Base-by-base conservation (phyloP, 2,113 vertebrate species). In the Marmota flaviventris region DNA sequence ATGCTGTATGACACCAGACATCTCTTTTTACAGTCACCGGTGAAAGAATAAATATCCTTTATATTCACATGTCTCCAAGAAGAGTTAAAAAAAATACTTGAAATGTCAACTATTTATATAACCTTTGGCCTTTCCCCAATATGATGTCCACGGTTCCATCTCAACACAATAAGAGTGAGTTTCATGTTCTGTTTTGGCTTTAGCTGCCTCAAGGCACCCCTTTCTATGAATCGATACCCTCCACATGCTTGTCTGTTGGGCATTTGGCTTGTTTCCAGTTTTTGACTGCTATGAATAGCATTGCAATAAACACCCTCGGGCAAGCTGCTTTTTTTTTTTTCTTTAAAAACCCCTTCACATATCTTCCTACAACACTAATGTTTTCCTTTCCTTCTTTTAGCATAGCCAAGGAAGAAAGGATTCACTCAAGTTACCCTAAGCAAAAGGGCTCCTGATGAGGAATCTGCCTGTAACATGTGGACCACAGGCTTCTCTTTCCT, bases 31-130 rank as follows among this genome's bases (percentile, higher is more conserved):
- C 4, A 63, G 75, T 34, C 63, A 16, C 37, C 34, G n/a, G 20
- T 51, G 42, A 69, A 61, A 77, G 69, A 88, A 78, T 17, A 67
- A 48, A 63, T 75, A 37, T 91, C 58, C 51, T 67, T 72, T 56
- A 11, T 61, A 25, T 61, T 69, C 13, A n/a, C 83, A 67, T 45
- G 24, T 51, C 89, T 51, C 67, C 48, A 73, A 61, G 58, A 76
- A 95, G n/a, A 84, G 53, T 42, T 92, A 58, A 89, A 96, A 91
- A 96, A 95, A 72, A 67, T 83, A 82, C 75, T 65, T 63, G 63
- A 81, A 79, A 91, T 79, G 63, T 79, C 63, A 75, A 39, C 89
- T 87, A 29, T 81, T 79, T 56, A 61, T 34, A 48, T 45, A 67
- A 77, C 58, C 73, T 89, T 81, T 79, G 89, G 70, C 92, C 63